Percentiles rank a stretch among this genome's conserved stretches.
phyloP scores from a whole-genome alignment of 2,888 invertebrate genomes.

The Lymantria monacha region DNA sequence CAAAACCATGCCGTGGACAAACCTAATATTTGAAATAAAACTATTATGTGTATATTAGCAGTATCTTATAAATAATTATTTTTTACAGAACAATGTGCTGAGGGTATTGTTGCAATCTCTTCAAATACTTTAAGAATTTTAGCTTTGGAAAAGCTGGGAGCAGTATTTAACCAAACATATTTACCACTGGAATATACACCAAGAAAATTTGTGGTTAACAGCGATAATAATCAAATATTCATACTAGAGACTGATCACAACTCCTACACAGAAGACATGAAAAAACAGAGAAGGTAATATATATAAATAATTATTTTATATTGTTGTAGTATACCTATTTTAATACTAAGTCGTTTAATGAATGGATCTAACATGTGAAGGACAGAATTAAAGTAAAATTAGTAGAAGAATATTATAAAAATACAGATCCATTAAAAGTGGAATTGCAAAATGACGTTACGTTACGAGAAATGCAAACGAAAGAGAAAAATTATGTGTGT shows the following conservation, averaged over 20 bases:
- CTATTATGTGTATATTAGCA: neutral
- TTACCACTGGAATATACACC: conserved; percentile 98
- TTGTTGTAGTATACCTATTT: neutral
- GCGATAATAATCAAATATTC: conserved; percentile 93
- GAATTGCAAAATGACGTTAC: too few species aligned
- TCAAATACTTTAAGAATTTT: conserved; percentile 98
- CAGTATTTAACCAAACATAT: conserved; percentile 98
- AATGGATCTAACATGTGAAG: too few species aligned
- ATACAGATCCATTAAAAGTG: too few species aligned
- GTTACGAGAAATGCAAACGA: too few species aligned
- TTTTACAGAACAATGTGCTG: conserved; percentile 95
- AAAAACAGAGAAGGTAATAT: conserved; percentile 88
- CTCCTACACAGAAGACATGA: conserved; percentile 98
- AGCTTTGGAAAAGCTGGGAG: conserved; percentile 98
- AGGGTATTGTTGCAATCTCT: conserved; percentile 99
- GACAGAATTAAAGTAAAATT: too few species aligned
- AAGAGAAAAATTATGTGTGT: too few species aligned
- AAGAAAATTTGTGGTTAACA: conserved; percentile 95
- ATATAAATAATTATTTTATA: neutral
- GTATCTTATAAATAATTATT: neutral
- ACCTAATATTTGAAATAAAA: conserved; percentile 6
- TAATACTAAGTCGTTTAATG: neutral
- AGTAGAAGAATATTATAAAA: too few species aligned
- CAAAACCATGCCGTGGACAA: conserved; percentile 87
- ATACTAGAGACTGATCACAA: conserved; percentile 99